These are phyloP conservation scores for Setophaga kirtlandii DNA, from an alignment of 2,113 vertebrate species.

Conservation along the genomic window DNA sequence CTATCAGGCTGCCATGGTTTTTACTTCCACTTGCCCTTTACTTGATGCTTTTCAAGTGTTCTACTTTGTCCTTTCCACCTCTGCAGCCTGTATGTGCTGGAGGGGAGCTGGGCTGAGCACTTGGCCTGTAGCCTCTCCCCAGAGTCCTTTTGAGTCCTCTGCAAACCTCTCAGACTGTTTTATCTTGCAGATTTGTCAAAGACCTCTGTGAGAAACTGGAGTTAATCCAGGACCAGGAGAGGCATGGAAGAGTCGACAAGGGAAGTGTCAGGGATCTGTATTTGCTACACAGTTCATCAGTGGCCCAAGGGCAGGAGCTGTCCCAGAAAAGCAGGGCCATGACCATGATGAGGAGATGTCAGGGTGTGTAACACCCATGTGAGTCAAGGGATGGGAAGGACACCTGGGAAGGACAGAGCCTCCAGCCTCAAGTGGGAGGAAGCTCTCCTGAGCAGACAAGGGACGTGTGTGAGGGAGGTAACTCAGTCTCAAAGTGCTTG, in stretches of 20 bases:
- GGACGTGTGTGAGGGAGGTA: background rate
- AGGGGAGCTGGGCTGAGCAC: background rate
- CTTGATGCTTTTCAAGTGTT: background rate
- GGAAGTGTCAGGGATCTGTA: background rate
- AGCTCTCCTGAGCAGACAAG: background rate
- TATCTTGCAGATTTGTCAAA: background rate
- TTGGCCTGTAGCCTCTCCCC: background rate
- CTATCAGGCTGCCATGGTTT: background rate
- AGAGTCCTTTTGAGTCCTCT: background rate
- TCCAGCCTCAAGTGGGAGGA: background rate
- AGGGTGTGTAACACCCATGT: background rate
- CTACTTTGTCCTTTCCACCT: background rate
- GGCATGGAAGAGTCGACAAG: background rate
- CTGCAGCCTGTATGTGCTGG: background rate
- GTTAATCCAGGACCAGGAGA: background rate
- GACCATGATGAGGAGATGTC: background rate
- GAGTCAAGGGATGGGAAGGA: background rate
- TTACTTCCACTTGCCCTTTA: background rate
- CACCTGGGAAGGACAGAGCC: background rate
- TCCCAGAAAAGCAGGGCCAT: background rate
- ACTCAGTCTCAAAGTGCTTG: background rate
- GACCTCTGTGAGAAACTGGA: background rate
- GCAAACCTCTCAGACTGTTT: background rate
- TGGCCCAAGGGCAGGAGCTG: background rate
- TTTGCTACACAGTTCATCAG: accelerated